phyloP scores from a whole-genome alignment of 92 coral and sea anemone genomes.

The Umimayanthus kanabou region DNA sequence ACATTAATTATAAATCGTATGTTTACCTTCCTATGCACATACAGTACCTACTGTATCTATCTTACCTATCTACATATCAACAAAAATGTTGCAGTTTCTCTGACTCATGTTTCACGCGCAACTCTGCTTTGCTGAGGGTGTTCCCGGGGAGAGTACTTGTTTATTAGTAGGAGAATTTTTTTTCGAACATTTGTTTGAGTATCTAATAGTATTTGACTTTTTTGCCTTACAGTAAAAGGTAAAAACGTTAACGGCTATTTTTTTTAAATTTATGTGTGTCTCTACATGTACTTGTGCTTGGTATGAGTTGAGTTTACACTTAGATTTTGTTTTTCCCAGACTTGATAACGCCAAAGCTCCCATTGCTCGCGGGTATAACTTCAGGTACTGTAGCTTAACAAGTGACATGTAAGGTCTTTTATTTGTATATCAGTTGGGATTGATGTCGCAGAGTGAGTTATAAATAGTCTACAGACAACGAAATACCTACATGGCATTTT shows the following conservation, averaged over 20 bases:
- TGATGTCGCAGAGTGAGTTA: too few relatives aligned
- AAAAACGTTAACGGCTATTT: not conserved
- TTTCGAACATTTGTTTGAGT: too few relatives aligned
- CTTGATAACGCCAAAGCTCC: conserved; percentile 71
- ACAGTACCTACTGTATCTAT: not conserved
- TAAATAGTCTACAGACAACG: too few relatives aligned
- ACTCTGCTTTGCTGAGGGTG: too few relatives aligned
- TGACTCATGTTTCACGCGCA: too few relatives aligned
- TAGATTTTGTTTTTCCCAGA: conserved; percentile 36
- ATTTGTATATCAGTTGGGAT: not conserved
- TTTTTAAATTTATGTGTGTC: not conserved
- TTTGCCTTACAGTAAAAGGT: not conserved
- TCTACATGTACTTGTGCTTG: not conserved
- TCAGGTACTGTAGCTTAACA: conserved; percentile 55
- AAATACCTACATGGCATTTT: too few relatives aligned
- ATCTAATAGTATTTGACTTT: not conserved
- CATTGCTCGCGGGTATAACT: conserved; percentile 85
- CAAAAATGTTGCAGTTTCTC: too few relatives aligned
- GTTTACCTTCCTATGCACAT: not conserved
- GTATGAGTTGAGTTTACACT: not conserved
- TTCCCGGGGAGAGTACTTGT: too few relatives aligned
- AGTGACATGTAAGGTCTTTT: not conserved
- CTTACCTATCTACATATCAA: too few relatives aligned
- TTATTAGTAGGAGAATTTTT: too few relatives aligned
- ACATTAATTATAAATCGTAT: not conserved